Evolutionary conservation across 2,888 invertebrate genomes (phyloP).

Genomic region (Heliconius cydno): DNA sequence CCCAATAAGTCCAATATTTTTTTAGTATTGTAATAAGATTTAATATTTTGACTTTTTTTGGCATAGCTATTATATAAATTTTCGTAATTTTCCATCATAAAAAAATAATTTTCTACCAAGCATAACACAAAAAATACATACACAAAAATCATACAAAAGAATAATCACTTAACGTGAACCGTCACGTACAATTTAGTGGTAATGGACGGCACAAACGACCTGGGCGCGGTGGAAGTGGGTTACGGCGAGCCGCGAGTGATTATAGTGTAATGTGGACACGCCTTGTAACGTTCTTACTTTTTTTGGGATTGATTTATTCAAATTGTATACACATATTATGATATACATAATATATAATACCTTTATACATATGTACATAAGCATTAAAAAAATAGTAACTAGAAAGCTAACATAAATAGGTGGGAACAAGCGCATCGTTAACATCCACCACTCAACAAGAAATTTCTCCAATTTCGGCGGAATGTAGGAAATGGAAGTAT

Average conservation of each 20-base stretch:
- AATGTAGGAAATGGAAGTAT: no score
- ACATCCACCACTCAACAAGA: background rate
- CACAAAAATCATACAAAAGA: slow-evolving; percentile 2
- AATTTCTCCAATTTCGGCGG: background rate
- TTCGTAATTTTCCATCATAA: background rate
- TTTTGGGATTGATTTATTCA: background rate
- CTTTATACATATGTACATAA: no score
- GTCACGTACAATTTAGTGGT: slow-evolving; percentile 13
- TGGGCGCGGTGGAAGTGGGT: slow-evolving; percentile 58
- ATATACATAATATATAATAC: no score
- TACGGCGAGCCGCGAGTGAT: slow-evolving; percentile 49
- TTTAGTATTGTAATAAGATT: background rate
- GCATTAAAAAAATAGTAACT: no score
- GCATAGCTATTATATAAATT: background rate
- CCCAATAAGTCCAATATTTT: no score
- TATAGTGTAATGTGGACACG: slow-evolving; percentile 26
- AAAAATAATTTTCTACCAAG: background rate
- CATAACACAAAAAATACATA: background rate
- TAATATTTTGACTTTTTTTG: background rate
- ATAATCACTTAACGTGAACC: slow-evolving; percentile 1
- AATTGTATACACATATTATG: background rate
- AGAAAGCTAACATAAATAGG: no score
- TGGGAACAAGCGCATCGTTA: background rate
- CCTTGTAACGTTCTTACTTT: slow-evolving; percentile 8
- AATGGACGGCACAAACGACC: slow-evolving; percentile 46